Conservation (phyloP, 2,113 vertebrate species). For the Hiodon alosoides region DNA sequence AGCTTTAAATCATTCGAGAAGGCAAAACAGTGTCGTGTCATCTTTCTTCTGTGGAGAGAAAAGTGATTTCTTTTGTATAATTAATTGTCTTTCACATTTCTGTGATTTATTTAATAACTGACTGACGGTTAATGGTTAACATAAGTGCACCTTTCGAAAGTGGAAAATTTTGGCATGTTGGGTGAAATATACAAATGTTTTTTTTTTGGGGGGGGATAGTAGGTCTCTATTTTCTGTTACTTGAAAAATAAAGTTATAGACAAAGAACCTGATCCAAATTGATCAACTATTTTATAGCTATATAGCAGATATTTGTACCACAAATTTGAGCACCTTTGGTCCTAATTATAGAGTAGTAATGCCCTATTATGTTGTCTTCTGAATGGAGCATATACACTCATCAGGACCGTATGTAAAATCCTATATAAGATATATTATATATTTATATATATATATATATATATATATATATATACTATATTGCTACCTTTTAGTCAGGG, state of each 20-base stretch:
- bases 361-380: not conserved
- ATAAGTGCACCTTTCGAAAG: conserved; percentile 26
- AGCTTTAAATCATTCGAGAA: conserved; percentile 12
- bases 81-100: conserved; percentile 29
- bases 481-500: no score
- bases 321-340: not conserved
- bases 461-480: no score
- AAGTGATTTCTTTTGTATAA: conserved; percentile 51
- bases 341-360: not conserved
- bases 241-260: conserved; percentile 2
- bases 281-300: conserved; percentile 13
- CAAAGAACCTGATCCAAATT: not conserved
- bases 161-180: conserved; percentile 24
- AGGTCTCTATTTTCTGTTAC: conserved; percentile 18
- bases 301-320: not conserved
- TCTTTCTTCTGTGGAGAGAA: conserved; percentile 52
- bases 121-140: conserved; percentile 26
- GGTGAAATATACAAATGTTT: not conserved
- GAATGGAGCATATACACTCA: conserved; percentile 9
- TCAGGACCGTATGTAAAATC: no score
- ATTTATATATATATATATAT: no score
- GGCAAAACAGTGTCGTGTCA: conserved; percentile 35
- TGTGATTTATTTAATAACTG: conserved; percentile 39
- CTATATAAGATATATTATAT: no score
- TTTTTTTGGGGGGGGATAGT: conserved; percentile 10